A percentile compares a stretch with the other conserved stretches of the same genome.
phyloP scores from a whole-genome alignment of 1,140 invertebrate genomes.

The Drosophila repleta region DNA sequence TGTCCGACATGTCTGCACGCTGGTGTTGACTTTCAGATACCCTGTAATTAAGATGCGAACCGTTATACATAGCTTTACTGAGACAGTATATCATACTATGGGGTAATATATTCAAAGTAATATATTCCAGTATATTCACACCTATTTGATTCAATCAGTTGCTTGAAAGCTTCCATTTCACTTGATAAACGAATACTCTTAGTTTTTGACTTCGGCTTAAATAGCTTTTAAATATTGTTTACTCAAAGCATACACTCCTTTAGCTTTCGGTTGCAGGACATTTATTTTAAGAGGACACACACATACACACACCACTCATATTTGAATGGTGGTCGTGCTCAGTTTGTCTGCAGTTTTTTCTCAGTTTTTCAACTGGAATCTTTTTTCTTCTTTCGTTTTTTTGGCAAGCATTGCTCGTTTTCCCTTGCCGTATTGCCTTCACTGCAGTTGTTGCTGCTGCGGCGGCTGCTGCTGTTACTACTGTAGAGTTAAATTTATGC shows the following conservation, averaged over 20 bases:
- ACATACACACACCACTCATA: not conserved
- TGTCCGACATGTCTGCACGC: not conserved
- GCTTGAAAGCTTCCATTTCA: no score
- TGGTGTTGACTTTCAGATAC: not conserved
- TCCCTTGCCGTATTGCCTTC: slow-evolving; percentile 56
- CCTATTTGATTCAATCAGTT: not conserved
- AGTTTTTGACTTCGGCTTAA: not conserved
- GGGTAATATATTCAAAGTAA: no score
- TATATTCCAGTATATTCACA: not conserved
- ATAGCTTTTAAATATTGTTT: not conserved
- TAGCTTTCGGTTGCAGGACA: not conserved
- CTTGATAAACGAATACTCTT: no score
- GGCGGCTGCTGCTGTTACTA: slow-evolving; percentile 19
- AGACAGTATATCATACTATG: no score
- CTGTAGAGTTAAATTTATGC: slow-evolving; percentile 51
- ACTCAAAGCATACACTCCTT: not conserved
- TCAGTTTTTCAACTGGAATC: slow-evolving; percentile 13
- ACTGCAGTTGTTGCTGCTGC: slow-evolving; percentile 24
- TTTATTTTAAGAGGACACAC: slow-evolving; percentile 10
- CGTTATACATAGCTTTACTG: no score
- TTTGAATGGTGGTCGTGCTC: slow-evolving; percentile 13
- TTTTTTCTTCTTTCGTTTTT: not conserved
- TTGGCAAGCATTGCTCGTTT: slow-evolving; percentile 44
- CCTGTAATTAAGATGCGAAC: not conserved
- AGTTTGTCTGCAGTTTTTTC: slow-evolving; percentile 27